Conservation (phyloP, 1,140 invertebrate genomes). For the Drosophila insularis region DNA sequence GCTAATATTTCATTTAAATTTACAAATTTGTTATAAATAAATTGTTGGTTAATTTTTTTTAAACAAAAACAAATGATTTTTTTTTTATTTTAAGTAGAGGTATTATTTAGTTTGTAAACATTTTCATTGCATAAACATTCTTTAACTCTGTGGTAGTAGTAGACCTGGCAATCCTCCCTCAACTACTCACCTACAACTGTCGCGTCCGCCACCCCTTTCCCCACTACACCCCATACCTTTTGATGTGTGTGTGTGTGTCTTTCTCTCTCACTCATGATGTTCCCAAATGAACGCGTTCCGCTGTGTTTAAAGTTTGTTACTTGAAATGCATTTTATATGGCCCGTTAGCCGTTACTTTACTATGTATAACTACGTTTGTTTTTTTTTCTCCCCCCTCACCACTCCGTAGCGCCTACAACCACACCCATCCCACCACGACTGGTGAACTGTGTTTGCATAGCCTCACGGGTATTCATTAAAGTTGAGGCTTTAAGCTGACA, state of each 20-base stretch:
- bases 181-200: conserved; percentile 38
- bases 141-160: conserved; percentile 8
- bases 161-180: conserved; percentile 20
- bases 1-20: no score
- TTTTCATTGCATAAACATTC: conserved; percentile 18
- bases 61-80: background rate
- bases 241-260: conserved; percentile 9
- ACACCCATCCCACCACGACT: background rate
- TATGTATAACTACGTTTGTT: conserved; percentile 6
- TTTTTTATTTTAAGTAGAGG: background rate
- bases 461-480: conserved; percentile 69
- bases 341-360: conserved; percentile 63
- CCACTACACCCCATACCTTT: background rate
- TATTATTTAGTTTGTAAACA: background rate
- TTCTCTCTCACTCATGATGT: background rate
- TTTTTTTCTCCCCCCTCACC: background rate
- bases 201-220: background rate
- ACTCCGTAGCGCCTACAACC: background rate
- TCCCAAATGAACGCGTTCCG: conserved; percentile 71
- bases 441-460: conserved; percentile 63
- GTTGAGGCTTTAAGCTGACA: conserved; percentile 69
- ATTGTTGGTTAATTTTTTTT: no score
- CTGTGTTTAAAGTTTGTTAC: conserved; percentile 73
- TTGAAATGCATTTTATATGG: conserved; percentile 77
- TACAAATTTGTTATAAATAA: no score